Evolutionary conservation across 2,888 invertebrate genomes (phyloP), one percentile per base, ranked within the genome.

Genomic region (Synanthedon formicaeformis): DNA sequence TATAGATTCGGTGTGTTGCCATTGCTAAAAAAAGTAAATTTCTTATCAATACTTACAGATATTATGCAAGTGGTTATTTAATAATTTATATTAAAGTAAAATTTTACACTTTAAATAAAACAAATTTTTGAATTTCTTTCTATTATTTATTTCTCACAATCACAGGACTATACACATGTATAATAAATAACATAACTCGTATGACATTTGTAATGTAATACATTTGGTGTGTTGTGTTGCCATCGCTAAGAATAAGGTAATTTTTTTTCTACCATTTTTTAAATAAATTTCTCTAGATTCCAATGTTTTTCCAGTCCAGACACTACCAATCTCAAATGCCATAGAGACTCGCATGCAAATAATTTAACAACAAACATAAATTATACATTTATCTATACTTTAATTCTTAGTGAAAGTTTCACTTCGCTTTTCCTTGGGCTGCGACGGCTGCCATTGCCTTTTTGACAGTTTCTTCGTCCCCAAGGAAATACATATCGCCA

Each of bases 381-480:
- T 8, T 5, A 34, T 27, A 34, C n/a, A n/a, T n/a, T n/a, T n/a
- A n/a, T n/a, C n/a, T 34, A 34, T 10, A 10, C 10, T 34, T 34
- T 34, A 2, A 34, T 34, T 10, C 34, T 34, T 0, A 10, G 5
- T 8, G 34, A 34, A 34, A n/a, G 2, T 51, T 63, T 70, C 84
- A 90, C 88, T 92, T 93, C 68, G 92, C 92, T 78, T 93, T 92
- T 64, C 93, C 94, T 78, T 94, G 93, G 34, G 91, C 91, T n/a
- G 93, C 93, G 1, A 93, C 93, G 45, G 92, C 92, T 58, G 90
- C 92, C 89, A 93, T 93, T 13, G 93, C 93, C 61, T 92, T 91
- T 64, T 90, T 90, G 0, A 94, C 92, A 0, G 93, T 93, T 71
- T 93, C 92, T 61, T 92, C 91, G 65, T 94, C 97, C 0, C 94